phyloP scores from a whole-genome alignment of 2,113 vertebrate genomes.

The Protomyctophum bolini region DNA sequence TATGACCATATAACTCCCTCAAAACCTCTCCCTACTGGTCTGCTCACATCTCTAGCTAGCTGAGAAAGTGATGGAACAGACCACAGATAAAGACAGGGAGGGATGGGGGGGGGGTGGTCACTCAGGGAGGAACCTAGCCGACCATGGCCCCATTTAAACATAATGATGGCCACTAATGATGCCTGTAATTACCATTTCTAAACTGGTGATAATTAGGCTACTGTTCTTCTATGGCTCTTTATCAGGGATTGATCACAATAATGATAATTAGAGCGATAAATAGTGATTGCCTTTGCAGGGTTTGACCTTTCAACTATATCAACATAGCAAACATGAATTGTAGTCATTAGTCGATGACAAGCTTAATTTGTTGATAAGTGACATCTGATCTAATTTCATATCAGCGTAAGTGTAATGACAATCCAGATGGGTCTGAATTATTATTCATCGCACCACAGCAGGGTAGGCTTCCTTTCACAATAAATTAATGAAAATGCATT shows the following conservation, averaged over 20 bases:
- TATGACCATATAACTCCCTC: slow-evolving; percentile 18
- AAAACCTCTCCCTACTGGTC: not conserved
- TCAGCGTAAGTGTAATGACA: not conserved
- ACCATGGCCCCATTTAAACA: slow-evolving; percentile 67
- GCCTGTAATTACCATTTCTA: slow-evolving; percentile 65
- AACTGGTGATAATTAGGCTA: slow-evolving; percentile 63
- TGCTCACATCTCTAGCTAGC: not conserved
- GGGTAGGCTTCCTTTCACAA: too few relatives aligned
- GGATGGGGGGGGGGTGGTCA: slow-evolving; percentile 23
- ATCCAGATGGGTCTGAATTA: not conserved
- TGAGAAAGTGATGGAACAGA: slow-evolving; percentile 35
- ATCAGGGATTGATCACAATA: slow-evolving; percentile 54
- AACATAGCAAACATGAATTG: slow-evolving; percentile 32
- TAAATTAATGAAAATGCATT: not conserved
- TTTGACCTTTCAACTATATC: slow-evolving; percentile 57
- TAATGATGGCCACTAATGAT: slow-evolving; percentile 73
- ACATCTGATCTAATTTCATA: not conserved
- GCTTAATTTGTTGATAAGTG: not conserved
- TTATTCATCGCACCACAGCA: too few relatives aligned
- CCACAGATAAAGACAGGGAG: not conserved
- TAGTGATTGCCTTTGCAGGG: slow-evolving; percentile 42
- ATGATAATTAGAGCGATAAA: slow-evolving; percentile 57
- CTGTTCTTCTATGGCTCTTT: slow-evolving; percentile 64
- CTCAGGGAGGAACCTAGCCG: slow-evolving; percentile 38
- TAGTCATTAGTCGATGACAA: not conserved